phyloP scores from a whole-genome alignment of 2,113 vertebrate genomes.

The Pachyramphus minor region DNA sequence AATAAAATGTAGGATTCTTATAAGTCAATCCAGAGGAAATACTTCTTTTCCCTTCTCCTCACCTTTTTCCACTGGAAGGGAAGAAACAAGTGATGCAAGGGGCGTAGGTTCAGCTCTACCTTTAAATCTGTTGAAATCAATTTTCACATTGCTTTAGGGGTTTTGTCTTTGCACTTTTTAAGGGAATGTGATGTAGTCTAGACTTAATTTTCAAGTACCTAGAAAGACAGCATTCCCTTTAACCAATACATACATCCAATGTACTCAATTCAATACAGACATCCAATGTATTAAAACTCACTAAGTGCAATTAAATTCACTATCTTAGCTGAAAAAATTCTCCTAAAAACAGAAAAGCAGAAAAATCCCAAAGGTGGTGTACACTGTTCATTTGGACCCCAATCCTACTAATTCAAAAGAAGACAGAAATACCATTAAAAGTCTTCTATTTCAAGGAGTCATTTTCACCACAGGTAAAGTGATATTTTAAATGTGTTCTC shows the following conservation, averaged over 20 bases:
- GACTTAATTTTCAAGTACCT: background rate
- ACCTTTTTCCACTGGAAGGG: background rate
- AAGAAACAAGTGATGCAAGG: background rate
- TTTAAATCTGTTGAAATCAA: background rate
- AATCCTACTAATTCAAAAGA: background rate
- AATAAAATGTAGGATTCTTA: background rate
- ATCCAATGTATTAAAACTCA: background rate
- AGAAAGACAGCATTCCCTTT: background rate
- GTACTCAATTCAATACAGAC: background rate
- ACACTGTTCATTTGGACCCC: background rate
- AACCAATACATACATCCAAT: background rate
- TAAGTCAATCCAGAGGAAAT: background rate
- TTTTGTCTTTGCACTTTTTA: background rate
- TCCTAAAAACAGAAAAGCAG: background rate
- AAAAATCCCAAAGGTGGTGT: background rate
- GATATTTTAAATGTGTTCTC: background rate
- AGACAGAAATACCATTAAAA: background rate
- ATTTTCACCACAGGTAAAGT: slow-evolving; percentile 3
- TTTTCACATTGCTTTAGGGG: background rate
- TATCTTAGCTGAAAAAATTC: background rate
- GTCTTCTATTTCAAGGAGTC: background rate
- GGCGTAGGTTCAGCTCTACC: background rate
- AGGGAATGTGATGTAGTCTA: background rate
- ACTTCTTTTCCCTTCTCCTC: background rate
- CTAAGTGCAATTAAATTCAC: background rate